Evolutionary conservation across 92 coral and sea anemone genomes (phyloP), one percentile per base, ranked within the genome.

Genomic region (Porites cylindrica): DNA sequence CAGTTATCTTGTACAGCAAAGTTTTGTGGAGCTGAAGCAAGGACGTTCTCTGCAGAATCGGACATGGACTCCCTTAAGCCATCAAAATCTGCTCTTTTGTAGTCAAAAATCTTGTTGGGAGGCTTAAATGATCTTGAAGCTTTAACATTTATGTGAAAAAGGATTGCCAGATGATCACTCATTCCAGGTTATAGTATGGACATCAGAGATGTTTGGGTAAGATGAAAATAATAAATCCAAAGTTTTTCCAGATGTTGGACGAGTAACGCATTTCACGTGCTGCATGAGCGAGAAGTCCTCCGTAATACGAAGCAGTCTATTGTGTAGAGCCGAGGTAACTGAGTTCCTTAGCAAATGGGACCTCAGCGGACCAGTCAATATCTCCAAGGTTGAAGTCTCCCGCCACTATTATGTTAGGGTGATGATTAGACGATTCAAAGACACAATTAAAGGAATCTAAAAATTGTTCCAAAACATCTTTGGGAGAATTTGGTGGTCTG

Each of bases 361-460:
- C 80, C 70, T 90, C 87, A 9, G 73, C 51, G 14, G 75, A 63
- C 86, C 89, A 87, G 59, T 91, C 70, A 52, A 91, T 91, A 74
- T 79, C 90, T 2, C 91, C 82, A 26, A 91, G 84, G 73, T 91
- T 87, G 47, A 87, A 91, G 70, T 91, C 91, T 12, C 89, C 89
- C 19, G 70, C 89, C 56, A 68, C 54, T 52, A 87, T 84, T 74
- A 87, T 82, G 59, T 79, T 81, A 3, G 89, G 91, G 83, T 87
- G 91, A 64, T 77, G 72, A 16, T 65, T 56, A n/a, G 67, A 72
- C 23, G 82, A 72, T 77, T 72, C 73, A 24, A 69, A 69, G 13
- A 59, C 85, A 81, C 65, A 61, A 24, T 79, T 78, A 8, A 86
- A n/a, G 70, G 80, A 86, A 58, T 86, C 90, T 53, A 51, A 52